A percentile compares a stretch with the other conserved stretches of the same genome.
Evolutionary conservation across 2,888 invertebrate species (phyloP).

Genomic region (Notodonta dromedarius): DNA sequence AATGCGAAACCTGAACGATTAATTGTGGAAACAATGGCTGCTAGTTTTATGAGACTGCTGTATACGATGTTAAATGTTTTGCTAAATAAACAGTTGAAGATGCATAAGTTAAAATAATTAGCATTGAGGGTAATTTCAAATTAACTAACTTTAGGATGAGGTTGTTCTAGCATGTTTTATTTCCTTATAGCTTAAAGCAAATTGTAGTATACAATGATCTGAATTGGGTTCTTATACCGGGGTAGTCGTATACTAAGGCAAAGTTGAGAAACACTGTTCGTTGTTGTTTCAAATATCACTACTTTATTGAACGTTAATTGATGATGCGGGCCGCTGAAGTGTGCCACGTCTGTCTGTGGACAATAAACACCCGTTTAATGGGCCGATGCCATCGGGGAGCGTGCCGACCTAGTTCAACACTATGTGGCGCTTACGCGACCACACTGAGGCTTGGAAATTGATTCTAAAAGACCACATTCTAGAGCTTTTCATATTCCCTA

Average conservation of each 20-base stretch:
- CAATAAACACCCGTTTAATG: constrained; percentile 31
- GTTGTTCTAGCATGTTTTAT: too few species aligned
- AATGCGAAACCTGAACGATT: background rate
- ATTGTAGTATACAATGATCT: too few species aligned
- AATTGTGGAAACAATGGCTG: background rate
- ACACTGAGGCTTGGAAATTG: background rate
- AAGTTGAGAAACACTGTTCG: constrained; percentile 24
- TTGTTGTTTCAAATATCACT: constrained; percentile 34
- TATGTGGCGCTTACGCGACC: background rate
- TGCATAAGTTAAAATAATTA: too few species aligned
- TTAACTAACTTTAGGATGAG: too few species aligned
- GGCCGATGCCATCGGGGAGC: constrained; percentile 13
- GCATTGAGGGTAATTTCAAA: too few species aligned
- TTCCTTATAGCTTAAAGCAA: too few species aligned
- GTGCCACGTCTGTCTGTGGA: constrained; percentile 46
- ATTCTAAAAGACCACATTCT: background rate
- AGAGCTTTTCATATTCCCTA: too few species aligned
- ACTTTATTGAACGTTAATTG: constrained; percentile 69
- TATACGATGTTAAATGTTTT: too few species aligned
- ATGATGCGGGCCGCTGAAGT: constrained; percentile 60
- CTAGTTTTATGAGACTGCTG: background rate
- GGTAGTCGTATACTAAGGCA: background rate
- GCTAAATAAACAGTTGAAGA: too few species aligned
- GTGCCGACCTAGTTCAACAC: background rate
- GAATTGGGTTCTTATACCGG: too few species aligned